These are phyloP conservation scores for Invenusta paracnida DNA, from an alignment of 2,888 invertebrate species.

Conservation along the genomic window DNA sequence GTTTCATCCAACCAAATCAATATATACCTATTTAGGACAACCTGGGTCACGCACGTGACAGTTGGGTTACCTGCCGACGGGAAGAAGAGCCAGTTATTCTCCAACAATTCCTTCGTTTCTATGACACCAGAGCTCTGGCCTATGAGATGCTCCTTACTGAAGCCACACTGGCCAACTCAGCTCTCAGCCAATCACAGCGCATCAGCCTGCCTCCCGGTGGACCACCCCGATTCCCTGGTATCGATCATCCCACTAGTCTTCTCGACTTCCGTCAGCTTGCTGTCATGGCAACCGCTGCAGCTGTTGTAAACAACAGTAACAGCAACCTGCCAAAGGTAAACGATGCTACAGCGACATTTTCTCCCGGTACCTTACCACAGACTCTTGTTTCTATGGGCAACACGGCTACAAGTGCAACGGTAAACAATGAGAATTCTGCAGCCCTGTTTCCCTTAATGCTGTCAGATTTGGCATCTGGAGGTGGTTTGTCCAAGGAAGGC, in stretches of 20 bases:
- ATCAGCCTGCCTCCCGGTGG: too few species aligned
- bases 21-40: slow-evolving; percentile 74
- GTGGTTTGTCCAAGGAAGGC: background rate
- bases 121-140: slow-evolving; percentile 78
- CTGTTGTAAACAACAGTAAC: too few species aligned
- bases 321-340: too few species aligned
- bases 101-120: slow-evolving; percentile 82
- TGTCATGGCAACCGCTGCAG: background rate
- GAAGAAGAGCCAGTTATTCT: slow-evolving; percentile 85
- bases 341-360: too few species aligned
- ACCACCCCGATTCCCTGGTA: background rate
- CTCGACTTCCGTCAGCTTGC: slow-evolving; percentile 3
- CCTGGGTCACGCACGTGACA: slow-evolving; percentile 75
- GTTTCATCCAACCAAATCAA: too few species aligned
- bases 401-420: too few species aligned
- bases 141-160: slow-evolving; percentile 65
- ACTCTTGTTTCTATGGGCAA: background rate
- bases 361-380: too few species aligned
- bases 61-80: slow-evolving; percentile 79
- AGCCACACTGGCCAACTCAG: background rate
- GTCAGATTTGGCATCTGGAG: background rate
- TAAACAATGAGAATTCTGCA: too few species aligned
- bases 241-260: background rate
- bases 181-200: slow-evolving; percentile 1
- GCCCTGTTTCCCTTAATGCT: background rate